A percentile compares a stretch with the other conserved stretches of the same genome.
Conservation (phyloP, 2,888 invertebrate genomes). For the Lasiommata megera region DNA sequence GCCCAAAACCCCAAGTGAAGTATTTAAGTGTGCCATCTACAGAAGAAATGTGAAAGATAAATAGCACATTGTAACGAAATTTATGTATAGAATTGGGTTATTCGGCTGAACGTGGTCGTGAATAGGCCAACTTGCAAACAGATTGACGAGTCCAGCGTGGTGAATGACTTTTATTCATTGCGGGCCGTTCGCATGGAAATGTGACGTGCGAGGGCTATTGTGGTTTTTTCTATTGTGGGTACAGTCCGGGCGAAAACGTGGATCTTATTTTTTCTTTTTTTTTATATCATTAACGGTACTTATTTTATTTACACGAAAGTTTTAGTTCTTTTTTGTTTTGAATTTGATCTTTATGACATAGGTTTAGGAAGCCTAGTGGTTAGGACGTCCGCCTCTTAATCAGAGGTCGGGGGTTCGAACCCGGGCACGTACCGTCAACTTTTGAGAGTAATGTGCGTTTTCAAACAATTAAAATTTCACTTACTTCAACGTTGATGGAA, state of each 20-base stretch:
- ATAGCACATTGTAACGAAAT: slow-evolving; percentile 9
- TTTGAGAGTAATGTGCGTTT: too few relatives aligned
- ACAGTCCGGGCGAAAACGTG: slow-evolving; percentile 1
- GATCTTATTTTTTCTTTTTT: background rate
- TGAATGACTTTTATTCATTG: slow-evolving; percentile 24
- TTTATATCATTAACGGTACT: too few relatives aligned
- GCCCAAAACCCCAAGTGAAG: background rate
- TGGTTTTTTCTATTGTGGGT: slow-evolving; percentile 23
- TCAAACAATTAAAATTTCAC: too few relatives aligned
- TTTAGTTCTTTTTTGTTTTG: too few relatives aligned
- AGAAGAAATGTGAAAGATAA: background rate
- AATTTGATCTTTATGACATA: too few relatives aligned
- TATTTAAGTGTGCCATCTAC: slow-evolving; percentile 8
- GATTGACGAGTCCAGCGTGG: slow-evolving; percentile 24
- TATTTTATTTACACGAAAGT: too few relatives aligned
- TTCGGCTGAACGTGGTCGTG: slow-evolving; percentile 11
- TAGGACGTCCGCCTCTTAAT: too few relatives aligned
- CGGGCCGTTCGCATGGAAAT: slow-evolving; percentile 21
- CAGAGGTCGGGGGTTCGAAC: too few relatives aligned
- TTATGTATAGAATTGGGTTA: slow-evolving; percentile 19
- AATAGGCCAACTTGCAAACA: slow-evolving; percentile 26
- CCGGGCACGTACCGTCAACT: too few relatives aligned
- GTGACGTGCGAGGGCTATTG: slow-evolving; percentile 25
- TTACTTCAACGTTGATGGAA: too few relatives aligned
- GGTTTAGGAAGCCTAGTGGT: too few relatives aligned